Evolutionary conservation across 2,797 vertebrate species (phyloP), one percentile per base, ranked within the genome.

Genomic region (Phoebastria nigripes): DNA sequence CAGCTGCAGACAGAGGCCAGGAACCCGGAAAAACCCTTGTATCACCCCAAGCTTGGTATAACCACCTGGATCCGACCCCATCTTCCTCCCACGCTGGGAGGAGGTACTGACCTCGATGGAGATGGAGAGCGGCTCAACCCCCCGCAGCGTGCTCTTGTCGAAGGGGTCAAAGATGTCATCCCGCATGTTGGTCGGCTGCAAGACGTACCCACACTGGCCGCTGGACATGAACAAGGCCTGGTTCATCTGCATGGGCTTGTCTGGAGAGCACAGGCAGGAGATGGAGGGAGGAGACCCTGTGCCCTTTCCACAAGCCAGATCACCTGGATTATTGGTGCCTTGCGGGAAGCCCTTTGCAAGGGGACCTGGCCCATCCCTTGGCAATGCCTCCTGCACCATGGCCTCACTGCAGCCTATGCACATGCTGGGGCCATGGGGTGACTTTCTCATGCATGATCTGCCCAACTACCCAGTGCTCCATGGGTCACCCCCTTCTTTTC

Each of bases 201-300:
- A 98, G 87, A 99, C 99, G 0, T 99, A 99, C 52, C 99, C 99
- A 7, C 99, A 99, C 90, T 98, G 98, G 26, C 99, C 99, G 2
- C 98, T 99, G 41, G 99, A 97, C 98, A 99, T 98, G 97, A 99
- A 99, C 83, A 99, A 97, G 25, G 99, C 99, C 98, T 99, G 99
- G 97, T 99, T 99, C 99, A 99, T 99, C 98, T 99, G 99, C 99
- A 99, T 99, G 79, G 99, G 99, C 94, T 99, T 99, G 94, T 99
- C 99, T 99, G 97, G 25, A 95, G 96, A 65, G 66, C 84, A 90
- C 8, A 91, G 51, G 71, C 21, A 77, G 82, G 25, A 74, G 21
- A 58, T 6, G 19, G 26, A 61, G 58, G 24, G 35, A 51, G 42
- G 16, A 81, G 29, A 54, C 35, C 44, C 25, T 39, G 25, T 37